Conservation (phyloP, 2,797 vertebrate species). For the Phoeniculus purpureus region DNA sequence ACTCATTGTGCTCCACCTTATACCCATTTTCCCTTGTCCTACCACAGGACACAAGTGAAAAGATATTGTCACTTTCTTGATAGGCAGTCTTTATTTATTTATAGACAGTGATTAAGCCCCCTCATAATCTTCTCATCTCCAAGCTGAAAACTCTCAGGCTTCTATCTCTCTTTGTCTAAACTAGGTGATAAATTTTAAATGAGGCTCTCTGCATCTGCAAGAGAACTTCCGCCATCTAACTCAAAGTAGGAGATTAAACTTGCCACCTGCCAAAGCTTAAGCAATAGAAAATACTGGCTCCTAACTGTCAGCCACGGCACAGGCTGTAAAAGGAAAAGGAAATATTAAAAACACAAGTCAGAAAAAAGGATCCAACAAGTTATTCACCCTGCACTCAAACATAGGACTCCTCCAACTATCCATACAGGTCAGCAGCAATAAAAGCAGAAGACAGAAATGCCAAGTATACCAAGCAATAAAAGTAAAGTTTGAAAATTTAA, state of each 20-base stretch:
- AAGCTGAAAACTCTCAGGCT: too few relatives aligned
- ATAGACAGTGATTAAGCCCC: too few relatives aligned
- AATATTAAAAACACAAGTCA: not conserved
- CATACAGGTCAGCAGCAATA: not conserved
- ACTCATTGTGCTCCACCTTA: too few relatives aligned
- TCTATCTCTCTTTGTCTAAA: not conserved
- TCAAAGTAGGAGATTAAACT: not conserved
- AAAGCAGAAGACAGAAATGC: not conserved
- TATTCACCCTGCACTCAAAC: not conserved
- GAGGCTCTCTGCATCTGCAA: not conserved
- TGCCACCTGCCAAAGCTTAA: not conserved
- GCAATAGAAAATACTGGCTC: not conserved
- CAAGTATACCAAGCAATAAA: not conserved
- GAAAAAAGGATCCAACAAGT: not conserved
- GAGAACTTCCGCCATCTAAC: too few relatives aligned
- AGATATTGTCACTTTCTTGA: too few relatives aligned
- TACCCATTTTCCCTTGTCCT: too few relatives aligned
- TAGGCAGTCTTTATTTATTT: too few relatives aligned
- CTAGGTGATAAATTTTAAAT: not conserved
- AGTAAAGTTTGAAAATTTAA: not conserved
- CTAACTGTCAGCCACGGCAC: not conserved
- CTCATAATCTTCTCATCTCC: too few relatives aligned
- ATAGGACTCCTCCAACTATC: not conserved
- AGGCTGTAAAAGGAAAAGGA: not conserved
- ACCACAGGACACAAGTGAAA: too few relatives aligned